Base-by-base conservation (phyloP, 2,797 vertebrate genomes). In the Sebastes matsubarae region DNA sequence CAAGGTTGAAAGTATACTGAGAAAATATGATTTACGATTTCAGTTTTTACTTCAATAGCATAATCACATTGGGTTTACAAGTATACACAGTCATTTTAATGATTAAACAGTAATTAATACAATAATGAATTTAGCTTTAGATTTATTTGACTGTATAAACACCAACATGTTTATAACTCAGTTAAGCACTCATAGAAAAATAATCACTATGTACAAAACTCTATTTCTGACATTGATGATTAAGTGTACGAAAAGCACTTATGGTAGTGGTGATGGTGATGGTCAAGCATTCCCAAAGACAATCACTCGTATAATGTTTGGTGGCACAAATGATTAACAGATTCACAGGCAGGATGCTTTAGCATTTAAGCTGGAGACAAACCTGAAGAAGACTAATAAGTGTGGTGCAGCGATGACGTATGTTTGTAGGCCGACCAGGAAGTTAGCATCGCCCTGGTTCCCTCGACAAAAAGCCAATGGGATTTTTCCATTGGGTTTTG, bases 121-220 rank as follows among this genome's bases (percentile, higher is more conserved):
- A 57, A 25, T 8, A 42, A 66, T 55, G 2, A 63, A 20, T 2
- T 18, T 14, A 36, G 20, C 18, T 9, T 6, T 42, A 42, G 14
- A 0, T 42, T 42, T 42, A 50, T 50, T 20, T 13, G 11, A 66
- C 6, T 70, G 10, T 34, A 16, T 68, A 63, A 52, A 3, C 22
- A 55, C 7, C 9, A 30, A 55, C 5, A 68, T 71, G 30, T 22
- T 52, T 70, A 4, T 4, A 38, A 46, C 3, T 63, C 25, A 32
- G 3, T 68, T 24, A 25, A 42, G 58, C 24, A 27, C 4, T 16
- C 1, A 13, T 20, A 77, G 2, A 77, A 61, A 76, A 80, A 79
- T n/a, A 79, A 54, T 61, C 22, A 58, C 8, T 3, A 8, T 24
- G 24, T 34, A 80, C 38, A 80, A 72, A 82, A 57, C 14, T 38